Evolutionary conservation across 2,888 invertebrate species (phyloP), one percentile per base, ranked within the genome.

Genomic region (Erynnis tages): DNA sequence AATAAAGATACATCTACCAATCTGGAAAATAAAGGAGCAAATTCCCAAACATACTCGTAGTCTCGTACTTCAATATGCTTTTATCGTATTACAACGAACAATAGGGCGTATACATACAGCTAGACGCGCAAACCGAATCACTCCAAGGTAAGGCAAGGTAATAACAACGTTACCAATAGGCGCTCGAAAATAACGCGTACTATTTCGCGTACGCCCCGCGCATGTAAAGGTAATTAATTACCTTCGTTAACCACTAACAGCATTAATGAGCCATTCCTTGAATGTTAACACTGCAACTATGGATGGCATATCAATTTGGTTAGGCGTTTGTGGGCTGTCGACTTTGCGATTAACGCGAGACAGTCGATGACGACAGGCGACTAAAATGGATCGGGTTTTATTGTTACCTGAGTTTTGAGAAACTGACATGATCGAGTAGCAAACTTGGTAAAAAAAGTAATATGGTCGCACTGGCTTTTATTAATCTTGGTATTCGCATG

Each of bases 211-310:
- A 69, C 65, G 67, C 60, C 61, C 65, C 67, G 59, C 65, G 73
- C 72, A 72, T 76, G 66, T 63, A 65, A 67, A 66, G 60, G 57
- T 72, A 71, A 77, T 75, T 72, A 71, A 77, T 75, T 75, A 69
- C 56, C 68, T 71, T 63, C 56, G 62, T 65, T 69, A 69, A 59
- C 63, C 62, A 64, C 59, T 63, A 65, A 66, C 59, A 53, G 55
- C 54, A 55, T 65, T 65, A 68, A 65, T 62, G 57, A 56, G 61
- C 55, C 58, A 61, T 57, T 62, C 62, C 64, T 63, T 58, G 58
- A 61, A 64, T 63, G 58, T 59, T 52, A 52, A 52, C 52, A 52
- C 37, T 52, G 52, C 52, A 52, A 4, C 52, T 21, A 44, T 23
- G 52, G 30, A 23, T 52, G 19, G 52, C 52, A 52, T 52, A 30